Base-by-base conservation (phyloP, 2,888 invertebrate genomes). In the Prenolepis imparis region DNA sequence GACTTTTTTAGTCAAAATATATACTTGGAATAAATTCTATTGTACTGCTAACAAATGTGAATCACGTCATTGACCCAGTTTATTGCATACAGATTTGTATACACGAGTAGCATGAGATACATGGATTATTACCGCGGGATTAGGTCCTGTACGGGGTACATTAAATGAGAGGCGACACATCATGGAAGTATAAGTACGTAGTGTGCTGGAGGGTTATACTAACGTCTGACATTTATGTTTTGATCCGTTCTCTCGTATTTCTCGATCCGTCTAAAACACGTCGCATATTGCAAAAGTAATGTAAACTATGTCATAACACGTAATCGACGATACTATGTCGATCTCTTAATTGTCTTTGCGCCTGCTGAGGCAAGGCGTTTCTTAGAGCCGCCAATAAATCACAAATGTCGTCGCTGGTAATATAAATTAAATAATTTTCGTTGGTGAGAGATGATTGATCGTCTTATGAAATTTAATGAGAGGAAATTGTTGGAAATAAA, bases 91-190 rank as follows among this genome's bases (percentile, higher is more conserved):
- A 85, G 74, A 70, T 84, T 78, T 80, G 67, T 78, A 57, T 55
- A 75, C 52, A 55, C 55, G 24, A 28, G 59, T 55, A 66, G 83
- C 36, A 44, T 0, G n/a, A 81, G 73, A 73, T 83, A 83, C 68
- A 44, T 78, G 84, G 87, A 90, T 90, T 90, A 89, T 86, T 82
- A 82, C 82, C 66, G 85, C 70, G 87, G 86, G 88, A 91, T 89
- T 86, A 88, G 88, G 78, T 83, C 66, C 18, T 82, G 81, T 87
- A 67, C 68, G 64, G 82, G 81, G 63, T 73, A 78, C 63, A 87
- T 87, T 87, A 89, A 90, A 90, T 82, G 86, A 87, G 86, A 89
- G 85, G 73, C 83, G 84, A 84, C 89, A 83, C 87, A 81, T 90
- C 82, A 70, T 70, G 75, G 84, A 67, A 68, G 70, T 82, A 85